Conservation (phyloP, 1,140 invertebrate genomes). For the Propsilocerus akamusi region DNA sequence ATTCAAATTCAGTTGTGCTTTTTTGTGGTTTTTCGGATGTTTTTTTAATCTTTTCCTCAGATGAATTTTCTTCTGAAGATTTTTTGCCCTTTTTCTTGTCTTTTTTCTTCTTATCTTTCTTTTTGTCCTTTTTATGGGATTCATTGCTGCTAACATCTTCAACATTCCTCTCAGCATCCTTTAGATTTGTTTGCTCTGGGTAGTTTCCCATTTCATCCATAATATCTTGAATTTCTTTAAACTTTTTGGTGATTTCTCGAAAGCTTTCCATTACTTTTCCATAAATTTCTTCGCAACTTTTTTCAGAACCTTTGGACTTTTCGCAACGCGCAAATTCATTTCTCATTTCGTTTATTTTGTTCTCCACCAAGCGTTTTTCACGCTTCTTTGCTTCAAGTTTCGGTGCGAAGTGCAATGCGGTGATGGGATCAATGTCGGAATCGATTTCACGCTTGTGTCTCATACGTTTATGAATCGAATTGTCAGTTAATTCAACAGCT, state of each 20-base stretch:
- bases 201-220: neutral
- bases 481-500: neutral
- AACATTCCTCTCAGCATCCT: neutral
- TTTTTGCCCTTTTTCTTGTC: neutral
- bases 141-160: neutral
- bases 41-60: neutral
- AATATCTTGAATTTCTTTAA: neutral
- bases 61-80: neutral
- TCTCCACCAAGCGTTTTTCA: neutral
- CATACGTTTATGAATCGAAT: neutral
- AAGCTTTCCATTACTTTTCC: neutral
- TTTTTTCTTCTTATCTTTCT: neutral
- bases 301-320: neutral
- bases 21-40: neutral
- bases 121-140: neutral
- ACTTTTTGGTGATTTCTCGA: neutral
- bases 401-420: neutral
- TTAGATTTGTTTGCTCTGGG: too few relatives aligned
- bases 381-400: neutral
- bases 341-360: neutral
- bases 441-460: neutral
- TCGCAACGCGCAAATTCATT: neutral
- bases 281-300: neutral
- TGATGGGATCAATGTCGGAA: neutral
- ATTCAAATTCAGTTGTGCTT: neutral